Evolutionary conservation across 2,888 invertebrate species (phyloP).

Genomic region (Stenurella melanura): DNA sequence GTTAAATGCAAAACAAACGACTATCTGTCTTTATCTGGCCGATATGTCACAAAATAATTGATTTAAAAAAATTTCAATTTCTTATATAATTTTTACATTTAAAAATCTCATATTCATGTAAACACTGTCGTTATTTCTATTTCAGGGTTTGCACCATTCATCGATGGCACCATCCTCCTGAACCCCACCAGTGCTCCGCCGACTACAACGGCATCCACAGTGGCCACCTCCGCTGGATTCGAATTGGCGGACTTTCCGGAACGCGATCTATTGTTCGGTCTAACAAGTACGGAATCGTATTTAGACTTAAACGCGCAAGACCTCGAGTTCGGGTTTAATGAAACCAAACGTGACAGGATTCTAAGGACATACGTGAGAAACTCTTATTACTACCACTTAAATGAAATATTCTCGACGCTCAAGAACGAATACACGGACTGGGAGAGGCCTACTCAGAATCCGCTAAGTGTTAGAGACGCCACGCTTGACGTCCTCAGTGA

Average conservation of each 20-base stretch:
- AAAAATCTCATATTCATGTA: too few relatives aligned
- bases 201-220: slow-evolving; percentile 70
- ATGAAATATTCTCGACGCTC: slow-evolving; percentile 95
- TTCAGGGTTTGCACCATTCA: slow-evolving; percentile 90
- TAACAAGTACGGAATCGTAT: slow-evolving; percentile 89
- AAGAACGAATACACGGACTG: slow-evolving; percentile 97
- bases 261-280: slow-evolving; percentile 88
- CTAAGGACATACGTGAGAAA: slow-evolving; percentile 94
- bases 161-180: slow-evolving; percentile 91
- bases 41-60: too few relatives aligned
- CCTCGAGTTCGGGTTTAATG: slow-evolving; percentile 93
- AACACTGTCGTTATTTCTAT: not conserved
- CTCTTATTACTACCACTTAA: slow-evolving; percentile 94
- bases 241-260: slow-evolving; percentile 89
- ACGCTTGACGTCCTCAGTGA: slow-evolving; percentile 92
- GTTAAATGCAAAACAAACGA: too few relatives aligned
- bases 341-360: slow-evolving; percentile 89
- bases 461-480: slow-evolving; percentile 89
- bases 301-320: slow-evolving; percentile 88
- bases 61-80: too few relatives aligned
- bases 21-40: too few relatives aligned
- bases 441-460: slow-evolving; percentile 91
- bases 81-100: too few relatives aligned
- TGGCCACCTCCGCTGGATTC: slow-evolving; percentile 83
- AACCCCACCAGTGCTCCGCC: slow-evolving; percentile 74